Percentiles rank a stretch among this genome's conserved stretches.
Conservation (phyloP, 30 jellyfish, hydroid and myxozoan species). For the Aurelia aurita region DNA sequence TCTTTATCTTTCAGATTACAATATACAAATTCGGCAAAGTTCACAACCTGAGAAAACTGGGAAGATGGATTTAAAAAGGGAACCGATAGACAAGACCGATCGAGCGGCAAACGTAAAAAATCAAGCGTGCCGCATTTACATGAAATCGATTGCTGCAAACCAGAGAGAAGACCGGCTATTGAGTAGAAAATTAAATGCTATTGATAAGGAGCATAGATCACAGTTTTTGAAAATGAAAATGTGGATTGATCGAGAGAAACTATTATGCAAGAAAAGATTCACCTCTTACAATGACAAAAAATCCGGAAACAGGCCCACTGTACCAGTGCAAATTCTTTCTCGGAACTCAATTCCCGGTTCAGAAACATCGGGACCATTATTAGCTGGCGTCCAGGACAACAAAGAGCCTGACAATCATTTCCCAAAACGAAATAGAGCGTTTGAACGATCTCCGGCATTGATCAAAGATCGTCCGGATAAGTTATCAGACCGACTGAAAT, state of each 20-base stretch:
- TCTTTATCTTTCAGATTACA: no score
- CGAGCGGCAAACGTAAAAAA: slow-evolving; percentile 15
- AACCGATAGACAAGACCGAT: neutral
- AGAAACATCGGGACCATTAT: neutral
- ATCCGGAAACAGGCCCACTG: neutral
- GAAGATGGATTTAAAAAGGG: no score
- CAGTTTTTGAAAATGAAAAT: slow-evolving; percentile 35
- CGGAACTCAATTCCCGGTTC: neutral
- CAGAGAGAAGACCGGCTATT: slow-evolving; percentile 53
- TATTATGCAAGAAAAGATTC: neutral
- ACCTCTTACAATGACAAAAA: neutral
- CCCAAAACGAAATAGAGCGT: neutral
- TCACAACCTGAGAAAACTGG: no score
- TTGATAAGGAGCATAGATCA: slow-evolving; percentile 39
- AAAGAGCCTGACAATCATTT: neutral
- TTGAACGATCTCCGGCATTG: neutral
- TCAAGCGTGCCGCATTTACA: slow-evolving; percentile 33
- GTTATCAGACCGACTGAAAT: slow-evolving; percentile 33
- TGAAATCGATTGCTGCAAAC: slow-evolving; percentile 61
- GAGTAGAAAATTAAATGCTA: slow-evolving; percentile 12
- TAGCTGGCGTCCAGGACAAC: neutral
- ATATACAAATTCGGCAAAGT: no score
- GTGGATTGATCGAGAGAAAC: slow-evolving; percentile 16
- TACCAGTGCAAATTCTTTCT: neutral
- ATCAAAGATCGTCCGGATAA: neutral